Evolutionary conservation across 1,140 invertebrate genomes (phyloP).

Genomic region (Drosophila arizonae): DNA sequence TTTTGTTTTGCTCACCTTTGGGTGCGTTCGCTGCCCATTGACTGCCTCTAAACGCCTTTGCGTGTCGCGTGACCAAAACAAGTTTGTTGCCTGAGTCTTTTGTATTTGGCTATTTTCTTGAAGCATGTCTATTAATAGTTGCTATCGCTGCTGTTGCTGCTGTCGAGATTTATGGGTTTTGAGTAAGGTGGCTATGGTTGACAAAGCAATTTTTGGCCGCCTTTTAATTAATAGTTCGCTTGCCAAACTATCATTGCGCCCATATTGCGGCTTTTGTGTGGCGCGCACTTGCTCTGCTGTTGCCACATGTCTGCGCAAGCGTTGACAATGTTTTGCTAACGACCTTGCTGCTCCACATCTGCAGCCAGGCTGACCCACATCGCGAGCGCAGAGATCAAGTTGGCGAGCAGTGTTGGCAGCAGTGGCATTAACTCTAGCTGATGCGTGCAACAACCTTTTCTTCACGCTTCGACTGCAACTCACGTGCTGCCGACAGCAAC

Average conservation of each 20-base stretch:
- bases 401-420: slow-evolving; percentile 29
- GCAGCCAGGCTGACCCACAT: slow-evolving; percentile 37
- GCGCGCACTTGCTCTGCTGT: background rate
- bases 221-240: slow-evolving; percentile 55
- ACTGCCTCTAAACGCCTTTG: background rate
- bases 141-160: background rate
- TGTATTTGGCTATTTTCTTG: slow-evolving; percentile 14
- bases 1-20: background rate
- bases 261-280: background rate
- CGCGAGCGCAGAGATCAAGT: slow-evolving; percentile 46
- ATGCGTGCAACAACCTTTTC: slow-evolving; percentile 71
- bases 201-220: slow-evolving; percentile 57
- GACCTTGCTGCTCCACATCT: slow-evolving; percentile 50
- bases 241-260: slow-evolving; percentile 45
- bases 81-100: slow-evolving; percentile 72
- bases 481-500: slow-evolving; percentile 45
- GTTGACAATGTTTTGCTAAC: background rate
- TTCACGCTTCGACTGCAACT: slow-evolving; percentile 65
- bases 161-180: slow-evolving; percentile 35
- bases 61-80: slow-evolving; percentile 38
- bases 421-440: slow-evolving; percentile 34
- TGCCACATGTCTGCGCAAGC: slow-evolving; percentile 19
- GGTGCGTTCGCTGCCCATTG: background rate
- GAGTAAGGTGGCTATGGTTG: slow-evolving; percentile 16
- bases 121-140: slow-evolving; percentile 25